Evolutionary conservation across 2,888 invertebrate genomes (phyloP).

Genomic region (Drosophila putrida): DNA sequence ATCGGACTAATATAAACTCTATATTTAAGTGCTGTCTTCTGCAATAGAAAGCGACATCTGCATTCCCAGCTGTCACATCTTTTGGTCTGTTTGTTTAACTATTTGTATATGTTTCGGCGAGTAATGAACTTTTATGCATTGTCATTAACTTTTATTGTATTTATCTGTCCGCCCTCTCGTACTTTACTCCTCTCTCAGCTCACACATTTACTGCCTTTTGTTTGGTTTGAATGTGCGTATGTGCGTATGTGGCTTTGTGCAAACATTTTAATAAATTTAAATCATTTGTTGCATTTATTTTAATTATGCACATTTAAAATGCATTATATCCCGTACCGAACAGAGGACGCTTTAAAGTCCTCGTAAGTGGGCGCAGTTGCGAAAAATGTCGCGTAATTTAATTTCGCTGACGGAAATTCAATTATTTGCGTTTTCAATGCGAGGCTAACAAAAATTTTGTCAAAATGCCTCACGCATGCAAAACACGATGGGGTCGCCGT

Average conservation of each 20-base stretch:
- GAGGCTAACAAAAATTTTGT: conserved; percentile 58
- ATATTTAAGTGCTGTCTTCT: conserved; percentile 4
- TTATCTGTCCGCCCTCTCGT: conserved; percentile 47
- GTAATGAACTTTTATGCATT: conserved; percentile 78
- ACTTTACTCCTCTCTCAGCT: background rate
- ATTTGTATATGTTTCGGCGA: conserved; percentile 51
- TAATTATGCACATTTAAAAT: conserved; percentile 77
- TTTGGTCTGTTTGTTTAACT: conserved; percentile 15
- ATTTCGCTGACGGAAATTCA: conserved; percentile 69
- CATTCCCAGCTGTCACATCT: conserved; percentile 20
- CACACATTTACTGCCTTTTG: conserved; percentile 27
- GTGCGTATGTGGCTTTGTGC: conserved; percentile 36
- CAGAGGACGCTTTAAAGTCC: conserved; percentile 26
- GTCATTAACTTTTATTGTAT: conserved; percentile 78
- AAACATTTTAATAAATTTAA: conserved; percentile 77
- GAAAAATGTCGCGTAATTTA: conserved; percentile 63
- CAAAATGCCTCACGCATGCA: conserved; percentile 67
- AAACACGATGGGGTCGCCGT: conserved; percentile 41
- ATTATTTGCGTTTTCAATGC: conserved; percentile 70
- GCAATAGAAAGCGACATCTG: conserved; percentile 5
- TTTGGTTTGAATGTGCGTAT: conserved; percentile 2
- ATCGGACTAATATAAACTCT: background rate
- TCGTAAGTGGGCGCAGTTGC: background rate
- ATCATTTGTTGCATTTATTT: conserved; percentile 80
- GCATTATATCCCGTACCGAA: conserved; percentile 52